A percentile compares a stretch with the other conserved stretches of the same genome.
Evolutionary conservation across 2,888 invertebrate genomes (phyloP).

Genomic region (Pantelozetes paolii): DNA sequence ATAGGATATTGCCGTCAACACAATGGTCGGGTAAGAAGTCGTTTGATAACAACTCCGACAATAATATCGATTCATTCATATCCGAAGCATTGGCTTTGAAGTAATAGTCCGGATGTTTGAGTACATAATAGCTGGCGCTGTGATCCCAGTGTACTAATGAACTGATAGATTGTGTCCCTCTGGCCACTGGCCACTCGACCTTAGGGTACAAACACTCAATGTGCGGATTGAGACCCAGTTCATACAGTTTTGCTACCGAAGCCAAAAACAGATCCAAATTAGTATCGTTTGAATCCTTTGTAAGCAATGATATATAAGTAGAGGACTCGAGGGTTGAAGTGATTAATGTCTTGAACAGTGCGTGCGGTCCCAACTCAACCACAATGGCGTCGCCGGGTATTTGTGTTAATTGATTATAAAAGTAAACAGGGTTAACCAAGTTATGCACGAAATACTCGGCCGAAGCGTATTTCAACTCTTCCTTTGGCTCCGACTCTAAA

Average conservation of each 20-base stretch:
- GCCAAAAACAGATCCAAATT: conserved; percentile 60
- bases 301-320: conserved; percentile 74
- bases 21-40: conserved; percentile 66
- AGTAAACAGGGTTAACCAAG: conserved; percentile 83
- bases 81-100: conserved; percentile 28
- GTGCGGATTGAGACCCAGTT: conserved; percentile 72
- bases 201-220: conserved; percentile 64
- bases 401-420: conserved; percentile 77
- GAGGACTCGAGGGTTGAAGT: conserved; percentile 57
- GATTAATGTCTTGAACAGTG: conserved; percentile 85
- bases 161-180: conserved; percentile 83
- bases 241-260: conserved; percentile 70
- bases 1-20: conserved; percentile 58
- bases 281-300: conserved; percentile 66
- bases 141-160: conserved; percentile 90
- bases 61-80: conserved; percentile 52
- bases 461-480: conserved; percentile 67
- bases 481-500: conserved; percentile 77
- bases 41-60: conserved; percentile 48
- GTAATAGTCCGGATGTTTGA: conserved; percentile 32
- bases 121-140: conserved; percentile 53
- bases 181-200: conserved; percentile 69
- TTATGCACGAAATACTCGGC: conserved; percentile 95
- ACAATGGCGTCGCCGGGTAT: conserved; percentile 82
- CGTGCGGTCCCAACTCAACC: conserved; percentile 91